A percentile compares a stretch with the other conserved stretches of the same genome.
Conservation (phyloP, 2,113 vertebrate genomes). For the Regulus satrapa region DNA sequence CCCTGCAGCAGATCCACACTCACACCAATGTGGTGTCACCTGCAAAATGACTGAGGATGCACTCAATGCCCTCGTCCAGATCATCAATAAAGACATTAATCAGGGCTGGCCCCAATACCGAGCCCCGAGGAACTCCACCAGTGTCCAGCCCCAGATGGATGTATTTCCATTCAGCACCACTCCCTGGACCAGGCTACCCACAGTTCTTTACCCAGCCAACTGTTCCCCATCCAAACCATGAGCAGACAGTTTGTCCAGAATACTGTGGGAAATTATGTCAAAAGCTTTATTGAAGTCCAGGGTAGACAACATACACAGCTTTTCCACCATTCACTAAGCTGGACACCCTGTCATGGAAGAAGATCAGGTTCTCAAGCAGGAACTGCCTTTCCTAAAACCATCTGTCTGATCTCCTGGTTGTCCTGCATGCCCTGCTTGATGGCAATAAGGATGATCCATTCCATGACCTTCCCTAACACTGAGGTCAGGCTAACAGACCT, state of each 20-base stretch:
- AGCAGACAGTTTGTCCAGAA: not conserved
- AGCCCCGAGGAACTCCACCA: not conserved
- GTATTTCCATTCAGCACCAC: not conserved
- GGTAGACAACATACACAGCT: not conserved
- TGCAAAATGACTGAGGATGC: not conserved
- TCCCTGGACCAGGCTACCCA: rapidly evolving
- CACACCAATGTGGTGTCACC: rapidly evolving
- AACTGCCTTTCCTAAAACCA: not conserved
- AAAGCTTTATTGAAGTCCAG: not conserved
- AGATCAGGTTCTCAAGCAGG: not conserved
- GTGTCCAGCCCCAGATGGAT: not conserved
- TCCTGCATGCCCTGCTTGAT: not conserved
- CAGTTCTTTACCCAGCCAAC: not conserved
- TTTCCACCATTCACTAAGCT: not conserved
- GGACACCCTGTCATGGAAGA: not conserved
- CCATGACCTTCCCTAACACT: not conserved
- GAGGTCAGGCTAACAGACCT: not conserved
- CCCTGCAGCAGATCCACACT: not conserved
- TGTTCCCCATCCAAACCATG: not conserved
- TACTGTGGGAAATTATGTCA: not conserved
- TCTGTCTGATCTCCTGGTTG: not conserved
- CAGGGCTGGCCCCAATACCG: rapidly evolving
- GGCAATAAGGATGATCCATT: not conserved
- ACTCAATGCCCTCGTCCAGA: rapidly evolving
- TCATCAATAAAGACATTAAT: not conserved